phyloP scores from a whole-genome alignment of 1,140 invertebrate genomes.

The Aphis craccivora region DNA sequence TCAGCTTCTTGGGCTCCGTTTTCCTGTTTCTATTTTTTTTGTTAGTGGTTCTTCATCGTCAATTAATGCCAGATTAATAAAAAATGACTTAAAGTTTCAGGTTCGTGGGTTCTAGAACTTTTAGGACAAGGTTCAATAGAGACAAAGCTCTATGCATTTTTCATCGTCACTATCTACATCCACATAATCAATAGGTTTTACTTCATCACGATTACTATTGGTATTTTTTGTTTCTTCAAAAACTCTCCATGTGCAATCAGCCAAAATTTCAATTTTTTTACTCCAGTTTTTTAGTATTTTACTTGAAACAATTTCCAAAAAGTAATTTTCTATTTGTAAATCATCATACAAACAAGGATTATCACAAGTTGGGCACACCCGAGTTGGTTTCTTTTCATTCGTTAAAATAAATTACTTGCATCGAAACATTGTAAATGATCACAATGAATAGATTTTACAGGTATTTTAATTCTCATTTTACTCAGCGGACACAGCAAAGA shows the following conservation, averaged over 20 bases:
- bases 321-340: conserved; percentile 6
- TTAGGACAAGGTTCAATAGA: neutral
- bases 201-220: neutral
- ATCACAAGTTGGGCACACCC: conserved; percentile 98
- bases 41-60: neutral
- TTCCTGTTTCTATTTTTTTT: conserved; percentile 23
- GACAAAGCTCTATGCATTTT: neutral
- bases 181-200: conserved; percentile 38
- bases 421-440: conserved; percentile 98
- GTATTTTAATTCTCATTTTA: conserved; percentile 71
- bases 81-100: conserved; percentile 23
- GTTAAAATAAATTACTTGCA: conserved; percentile 92
- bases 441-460: conserved; percentile 84
- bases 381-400: conserved; percentile 98
- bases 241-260: conserved; percentile 14
- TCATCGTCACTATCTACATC: conserved; percentile 48
- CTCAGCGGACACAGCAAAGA: conserved; percentile 79
- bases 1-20: conserved; percentile 7
- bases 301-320: too few species aligned
- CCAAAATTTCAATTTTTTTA: too few species aligned
- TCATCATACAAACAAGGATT: conserved; percentile 65
- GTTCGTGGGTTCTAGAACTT: neutral
- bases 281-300: too few species aligned
- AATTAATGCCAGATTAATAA: conserved; percentile 17
- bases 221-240: conserved; percentile 30